Base-by-base conservation (phyloP, 2,888 invertebrate species). In the Octodonta nipae region DNA sequence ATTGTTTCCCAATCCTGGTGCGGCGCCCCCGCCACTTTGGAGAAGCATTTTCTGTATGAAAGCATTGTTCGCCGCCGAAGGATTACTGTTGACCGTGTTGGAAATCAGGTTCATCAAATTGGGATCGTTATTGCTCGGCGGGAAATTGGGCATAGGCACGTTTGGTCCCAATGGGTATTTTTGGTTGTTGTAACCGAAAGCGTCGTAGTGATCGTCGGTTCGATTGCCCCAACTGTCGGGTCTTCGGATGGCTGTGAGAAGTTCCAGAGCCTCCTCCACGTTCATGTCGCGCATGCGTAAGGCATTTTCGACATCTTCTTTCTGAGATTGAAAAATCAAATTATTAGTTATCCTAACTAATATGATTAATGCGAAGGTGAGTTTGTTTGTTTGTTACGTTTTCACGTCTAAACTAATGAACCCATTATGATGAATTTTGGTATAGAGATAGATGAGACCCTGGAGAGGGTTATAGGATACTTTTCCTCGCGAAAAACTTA, bases 291-390 rank as follows among this genome's bases (percentile, higher is more conserved):
- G 79, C 51, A 72, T 75, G 34, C 91, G 76, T 39, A 93, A 64
- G 5, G 91, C 89, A 34, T 78, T 74, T 61, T 92, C 92, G 1
- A 85, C 87, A 43, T 93, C 92, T 45, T 93, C 92, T 58, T 91
- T 92, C 72, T 75, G 48, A 16, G n/a, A 10, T n/a, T 34, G 42
- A 34, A 31, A n/a, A n/a, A n/a, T n/a, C n/a, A n/a, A n/a, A n/a
- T n/a, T n/a, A n/a, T n/a, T n/a, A n/a, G n/a, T n/a, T n/a, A n/a
- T n/a, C n/a, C n/a, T n/a, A n/a, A n/a, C n/a, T n/a, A n/a, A n/a
- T n/a, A n/a, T n/a, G n/a, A n/a, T n/a, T n/a, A n/a, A n/a, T n/a
- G n/a, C n/a, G n/a, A n/a, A n/a, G n/a, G n/a, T n/a, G n/a, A n/a
- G n/a, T n/a, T n/a, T n/a, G n/a, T n/a, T n/a, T n/a, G n/a, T n/a